A percentile compares a stretch with the other conserved stretches of the same genome.
phyloP scores from a whole-genome alignment of 1,140 invertebrate species.

The Macrobrachium rosenbergii region DNA sequence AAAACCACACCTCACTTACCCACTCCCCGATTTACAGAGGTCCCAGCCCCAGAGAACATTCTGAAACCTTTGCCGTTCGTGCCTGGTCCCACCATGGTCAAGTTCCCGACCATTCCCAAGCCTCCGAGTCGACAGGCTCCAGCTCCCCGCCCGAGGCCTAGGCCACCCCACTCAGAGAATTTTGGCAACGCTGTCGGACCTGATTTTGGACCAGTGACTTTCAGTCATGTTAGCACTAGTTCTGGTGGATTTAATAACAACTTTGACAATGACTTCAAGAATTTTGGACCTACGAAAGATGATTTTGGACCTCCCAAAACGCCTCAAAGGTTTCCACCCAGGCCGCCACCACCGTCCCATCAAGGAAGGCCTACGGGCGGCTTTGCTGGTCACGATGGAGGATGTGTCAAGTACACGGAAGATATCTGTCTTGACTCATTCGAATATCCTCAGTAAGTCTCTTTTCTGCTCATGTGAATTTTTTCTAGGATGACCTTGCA shows the following conservation, averaged over 20 bases:
- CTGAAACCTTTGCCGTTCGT: slow-evolving; percentile 63
- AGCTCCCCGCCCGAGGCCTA: slow-evolving; percentile 6
- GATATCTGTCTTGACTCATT: slow-evolving; percentile 81
- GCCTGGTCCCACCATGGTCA: slow-evolving; percentile 49
- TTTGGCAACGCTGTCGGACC: slow-evolving; percentile 63
- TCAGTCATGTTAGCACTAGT: slow-evolving; percentile 16
- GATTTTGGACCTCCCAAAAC: slow-evolving; percentile 31
- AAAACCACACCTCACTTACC: background rate
- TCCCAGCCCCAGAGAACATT: slow-evolving; percentile 49
- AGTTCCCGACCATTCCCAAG: slow-evolving; percentile 28
- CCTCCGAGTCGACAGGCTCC: slow-evolving; percentile 5
- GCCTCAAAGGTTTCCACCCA: background rate
- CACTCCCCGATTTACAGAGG: slow-evolving; percentile 31
- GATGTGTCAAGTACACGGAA: slow-evolving; percentile 75
- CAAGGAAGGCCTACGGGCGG: background rate
- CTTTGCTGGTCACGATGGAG: background rate
- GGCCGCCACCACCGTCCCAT: slow-evolving; percentile 17
- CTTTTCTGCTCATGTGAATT: slow-evolving; percentile 29
- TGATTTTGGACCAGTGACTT: slow-evolving; percentile 64
- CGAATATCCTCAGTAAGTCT: slow-evolving; percentile 83
- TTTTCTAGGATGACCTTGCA: background rate
- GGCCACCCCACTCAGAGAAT: slow-evolving; percentile 24
- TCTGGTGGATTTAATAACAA: slow-evolving; percentile 42
- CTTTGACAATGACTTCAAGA: slow-evolving; percentile 42
- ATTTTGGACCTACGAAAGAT: background rate